phyloP scores from a whole-genome alignment of 64 coral and sea anemone species.

The Acropora yongei region DNA sequence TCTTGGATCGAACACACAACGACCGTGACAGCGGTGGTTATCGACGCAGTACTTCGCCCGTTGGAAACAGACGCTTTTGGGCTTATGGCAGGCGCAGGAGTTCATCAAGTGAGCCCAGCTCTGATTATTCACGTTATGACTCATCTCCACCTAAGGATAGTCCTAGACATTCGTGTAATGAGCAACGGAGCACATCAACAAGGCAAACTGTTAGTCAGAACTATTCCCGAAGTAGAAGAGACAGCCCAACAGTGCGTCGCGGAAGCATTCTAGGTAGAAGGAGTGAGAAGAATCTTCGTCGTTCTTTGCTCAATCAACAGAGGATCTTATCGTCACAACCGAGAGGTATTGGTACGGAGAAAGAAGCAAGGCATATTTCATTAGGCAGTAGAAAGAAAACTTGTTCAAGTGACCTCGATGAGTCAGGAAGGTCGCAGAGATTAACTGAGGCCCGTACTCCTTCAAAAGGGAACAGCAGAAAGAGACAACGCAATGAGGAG shows the following conservation, averaged over 20 bases:
- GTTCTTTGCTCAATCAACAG: conserved; percentile 19
- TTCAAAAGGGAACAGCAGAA: neutral
- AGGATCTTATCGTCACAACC: neutral
- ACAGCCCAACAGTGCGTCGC: neutral
- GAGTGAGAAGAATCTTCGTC: neutral
- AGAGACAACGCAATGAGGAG: neutral
- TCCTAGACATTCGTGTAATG: neutral
- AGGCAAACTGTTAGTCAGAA: neutral
- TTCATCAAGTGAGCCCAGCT: neutral
- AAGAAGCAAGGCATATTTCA: neutral
- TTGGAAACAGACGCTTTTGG: neutral
- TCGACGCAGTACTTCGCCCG: neutral
- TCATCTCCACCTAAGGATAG: neutral
- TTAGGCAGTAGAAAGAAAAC: neutral
- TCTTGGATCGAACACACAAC: neutral
- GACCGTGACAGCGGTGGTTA: neutral
- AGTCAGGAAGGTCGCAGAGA: neutral
- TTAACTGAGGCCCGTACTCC: neutral
- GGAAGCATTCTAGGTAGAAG: neutral
- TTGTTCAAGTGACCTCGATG: neutral
- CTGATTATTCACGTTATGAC: neutral
- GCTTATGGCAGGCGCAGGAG: neutral
- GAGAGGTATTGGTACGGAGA: neutral
- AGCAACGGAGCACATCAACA: neutral
- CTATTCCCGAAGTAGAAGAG: neutral